phyloP scores from a whole-genome alignment of 1,140 invertebrate genomes.

The Anthonomus grandis region DNA sequence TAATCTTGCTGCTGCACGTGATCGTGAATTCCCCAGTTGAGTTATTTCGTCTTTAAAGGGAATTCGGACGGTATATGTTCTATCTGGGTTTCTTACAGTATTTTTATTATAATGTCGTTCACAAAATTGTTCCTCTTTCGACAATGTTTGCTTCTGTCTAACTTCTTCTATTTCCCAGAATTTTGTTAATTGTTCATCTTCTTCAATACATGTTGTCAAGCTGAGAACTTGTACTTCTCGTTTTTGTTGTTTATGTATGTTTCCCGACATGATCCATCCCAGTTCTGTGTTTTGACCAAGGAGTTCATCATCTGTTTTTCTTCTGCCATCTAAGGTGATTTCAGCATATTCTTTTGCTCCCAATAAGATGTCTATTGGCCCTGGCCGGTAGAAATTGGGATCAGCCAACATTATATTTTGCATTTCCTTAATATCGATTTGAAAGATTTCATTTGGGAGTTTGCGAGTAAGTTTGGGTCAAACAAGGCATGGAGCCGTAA shows the following conservation, averaged over 20 bases:
- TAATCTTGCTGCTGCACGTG: neutral
- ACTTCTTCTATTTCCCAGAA: neutral
- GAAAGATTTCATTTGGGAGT: neutral
- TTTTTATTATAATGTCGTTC: neutral
- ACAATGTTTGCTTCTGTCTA: neutral
- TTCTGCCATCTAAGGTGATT: neutral
- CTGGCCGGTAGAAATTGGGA: neutral
- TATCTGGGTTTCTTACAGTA: neutral
- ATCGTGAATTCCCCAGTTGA: neutral
- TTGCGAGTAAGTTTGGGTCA: neutral
- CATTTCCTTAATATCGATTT: neutral
- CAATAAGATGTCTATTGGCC: neutral
- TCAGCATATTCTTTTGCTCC: neutral
- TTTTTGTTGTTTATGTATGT: neutral
- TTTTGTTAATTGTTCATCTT: neutral
- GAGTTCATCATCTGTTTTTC: neutral
- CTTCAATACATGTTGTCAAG: neutral
- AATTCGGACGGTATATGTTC: neutral
- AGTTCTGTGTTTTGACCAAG: slow-evolving; percentile 24
- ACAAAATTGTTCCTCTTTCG: neutral
- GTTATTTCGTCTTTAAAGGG: neutral
- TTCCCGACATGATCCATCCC: slow-evolving; percentile 27
- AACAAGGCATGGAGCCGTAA: neutral
- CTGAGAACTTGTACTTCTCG: neutral
- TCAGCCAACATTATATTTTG: neutral